Evolutionary conservation across 1,140 invertebrate species (phyloP), one percentile per base, ranked within the genome.

Genomic region (Papilio dardanus): DNA sequence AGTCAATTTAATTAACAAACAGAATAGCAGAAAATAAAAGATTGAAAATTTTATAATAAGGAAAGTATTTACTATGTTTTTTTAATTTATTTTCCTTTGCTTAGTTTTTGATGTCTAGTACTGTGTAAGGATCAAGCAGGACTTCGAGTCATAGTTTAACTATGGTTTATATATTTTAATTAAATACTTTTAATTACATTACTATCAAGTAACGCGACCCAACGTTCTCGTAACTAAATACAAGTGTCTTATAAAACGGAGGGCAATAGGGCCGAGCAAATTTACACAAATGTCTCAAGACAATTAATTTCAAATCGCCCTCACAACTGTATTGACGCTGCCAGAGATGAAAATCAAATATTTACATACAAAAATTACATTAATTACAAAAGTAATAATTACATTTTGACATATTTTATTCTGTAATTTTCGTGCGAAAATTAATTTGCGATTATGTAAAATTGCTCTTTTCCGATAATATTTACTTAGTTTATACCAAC

Each of bases 311-410:
- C 24, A 14, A 62, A 62, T 62, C 54, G 54, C 54, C 54, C 54
- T 62, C 24, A 62, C 54, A 28, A 62, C 54, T 62, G 54, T 62
- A 62, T 62, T 62, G 46, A 40, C 33, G 35, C 7, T 62, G 54
- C 3, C 54, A 62, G 24, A 54, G 50, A 62, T 62, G 54, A 62
- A 62, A 62, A 62, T 62, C 54, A 62, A 62, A 68, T 40, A 50
- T 50, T 58, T 0, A 16, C 54, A 42, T 28, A 24, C 12, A 71
- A 42, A 71, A 35, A 40, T 28, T 40, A 40, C 14, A 40, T n/a
- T 40, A 71, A 71, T 40, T 71, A 62, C 12, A 62, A 62, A 62
- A 46, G 24, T 71, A 46, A 35, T 37, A 71, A 40, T 71, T 71
- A 71, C 14, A 71, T 40, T 71, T 66, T 50, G 42, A 75, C 35